A percentile compares a stretch with the other conserved stretches of the same genome.
Conservation (phyloP, 1,140 invertebrate genomes). For the Triops cancriformis region DNA sequence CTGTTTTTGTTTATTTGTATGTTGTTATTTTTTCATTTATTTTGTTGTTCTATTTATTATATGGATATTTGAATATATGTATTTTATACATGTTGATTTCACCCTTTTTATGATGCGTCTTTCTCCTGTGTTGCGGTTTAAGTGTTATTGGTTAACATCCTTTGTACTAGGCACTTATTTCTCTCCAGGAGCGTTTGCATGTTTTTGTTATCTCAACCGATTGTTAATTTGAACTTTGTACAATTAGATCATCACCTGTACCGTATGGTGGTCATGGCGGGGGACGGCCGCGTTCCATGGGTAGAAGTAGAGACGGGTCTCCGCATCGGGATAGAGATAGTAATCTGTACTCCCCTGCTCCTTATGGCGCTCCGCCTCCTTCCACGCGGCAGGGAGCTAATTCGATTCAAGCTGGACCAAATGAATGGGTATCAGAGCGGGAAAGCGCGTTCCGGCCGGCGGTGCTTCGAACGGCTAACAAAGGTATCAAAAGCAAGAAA, state of each 20-base stretch:
- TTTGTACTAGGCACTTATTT: too few relatives aligned
- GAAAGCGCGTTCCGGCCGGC: slow-evolving; percentile 21
- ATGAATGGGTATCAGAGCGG: slow-evolving; percentile 21
- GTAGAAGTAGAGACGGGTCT: slow-evolving; percentile 23
- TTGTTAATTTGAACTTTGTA: background rate
- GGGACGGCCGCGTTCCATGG: slow-evolving; percentile 23
- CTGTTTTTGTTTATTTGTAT: too few relatives aligned
- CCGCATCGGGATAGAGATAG: slow-evolving; percentile 11
- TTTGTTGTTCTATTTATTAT: too few relatives aligned
- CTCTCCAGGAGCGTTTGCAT: too few relatives aligned
- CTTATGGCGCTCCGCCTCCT: background rate
- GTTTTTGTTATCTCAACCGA: background rate
- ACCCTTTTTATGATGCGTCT: too few relatives aligned
- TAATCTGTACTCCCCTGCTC: background rate
- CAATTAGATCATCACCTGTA: background rate
- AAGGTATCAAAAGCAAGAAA: background rate
- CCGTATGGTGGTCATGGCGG: slow-evolving; percentile 23
- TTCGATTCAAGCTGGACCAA: background rate
- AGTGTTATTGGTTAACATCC: too few relatives aligned
- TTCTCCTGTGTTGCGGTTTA: too few relatives aligned
- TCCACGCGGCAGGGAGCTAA: background rate
- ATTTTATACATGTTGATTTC: too few relatives aligned
- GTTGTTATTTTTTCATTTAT: too few relatives aligned
- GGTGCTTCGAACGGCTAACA: slow-evolving; percentile 19
- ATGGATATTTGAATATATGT: too few relatives aligned